Base-by-base conservation (phyloP, 1,140 invertebrate genomes). In the Prorops nasuta region DNA sequence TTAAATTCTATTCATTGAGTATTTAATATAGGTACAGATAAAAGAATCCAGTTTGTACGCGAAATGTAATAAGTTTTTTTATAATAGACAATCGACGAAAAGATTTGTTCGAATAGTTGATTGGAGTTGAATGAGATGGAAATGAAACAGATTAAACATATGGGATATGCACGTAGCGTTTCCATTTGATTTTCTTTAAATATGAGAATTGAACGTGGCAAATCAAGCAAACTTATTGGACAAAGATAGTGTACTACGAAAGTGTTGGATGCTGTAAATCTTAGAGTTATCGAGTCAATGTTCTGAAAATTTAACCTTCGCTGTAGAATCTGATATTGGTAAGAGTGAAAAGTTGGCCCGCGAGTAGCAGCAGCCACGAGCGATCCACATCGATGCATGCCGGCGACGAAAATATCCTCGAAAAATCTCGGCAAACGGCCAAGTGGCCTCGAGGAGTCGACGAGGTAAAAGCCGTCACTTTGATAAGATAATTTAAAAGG, bases 401-500 rank as follows among this genome's bases (percentile, higher is more conserved):
- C 51, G 46, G 54, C 54, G 66, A 68, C 65, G 64, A 67, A 70
- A 70, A 70, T 70, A 70, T 59, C 65, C 58, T 22, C 36, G 55
- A 67, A 67, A 69, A 65, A 65, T 68, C 54, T 70, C 63, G 67
- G 67, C 67, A 54, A 35, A 8, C 17, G 40, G 66, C 66, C 66
- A 68, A 63, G 47, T 52, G 46, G 57, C 60, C 58, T 64, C 62
- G 58, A 49, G 53, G 54, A 28, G 17, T 53, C 49, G 54, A 59
- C 44, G 45, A 51, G 32, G 48, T n/a, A n/a, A n/a, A n/a, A n/a
- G n/a, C n/a, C 16, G 34, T 18, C 9, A 19, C 15, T 52, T 56
- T 67, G 66, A 68, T 70, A 70, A 70, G 62, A 67, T 62, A 51
- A 67, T 62, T 59, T 42, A n/a, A n/a, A n/a, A n/a, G n/a, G n/a